Evolutionary conservation across 1,140 invertebrate genomes (phyloP).

Genomic region (Polyergus mexicanus): DNA sequence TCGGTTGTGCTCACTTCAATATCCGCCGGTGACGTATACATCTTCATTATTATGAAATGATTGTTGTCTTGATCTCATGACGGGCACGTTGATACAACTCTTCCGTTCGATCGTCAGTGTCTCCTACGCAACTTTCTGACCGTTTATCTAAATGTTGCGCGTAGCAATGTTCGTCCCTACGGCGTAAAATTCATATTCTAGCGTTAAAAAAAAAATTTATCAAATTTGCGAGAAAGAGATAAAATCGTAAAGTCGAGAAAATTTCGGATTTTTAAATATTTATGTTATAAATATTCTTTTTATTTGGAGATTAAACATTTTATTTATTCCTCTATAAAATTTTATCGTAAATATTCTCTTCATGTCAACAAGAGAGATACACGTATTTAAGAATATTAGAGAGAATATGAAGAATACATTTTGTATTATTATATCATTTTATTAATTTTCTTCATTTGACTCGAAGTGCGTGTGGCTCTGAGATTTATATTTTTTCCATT

Average conservation of each 20-base stretch:
- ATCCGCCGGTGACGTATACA: constrained; percentile 13
- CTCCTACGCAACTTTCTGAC: not conserved
- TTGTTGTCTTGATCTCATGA: constrained; percentile 31
- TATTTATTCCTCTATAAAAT: not conserved
- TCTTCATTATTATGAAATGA: constrained; percentile 55
- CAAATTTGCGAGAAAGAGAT: not conserved
- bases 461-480: not conserved
- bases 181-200: not conserved
- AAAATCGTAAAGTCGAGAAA: not conserved
- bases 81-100: not conserved
- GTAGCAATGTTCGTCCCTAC: not conserved
- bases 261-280: not conserved
- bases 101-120: constrained; percentile 18
- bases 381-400: not conserved
- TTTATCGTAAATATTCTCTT: not conserved
- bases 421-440: too few relatives aligned
- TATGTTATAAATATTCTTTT: not conserved
- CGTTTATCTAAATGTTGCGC: not conserved
- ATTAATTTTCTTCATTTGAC: not conserved
- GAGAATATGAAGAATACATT: too few relatives aligned
- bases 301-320: not conserved
- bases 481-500: not conserved
- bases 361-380: not conserved
- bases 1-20: constrained; percentile 18
- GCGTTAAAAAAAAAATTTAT: not conserved